phyloP scores from a whole-genome alignment of 2,113 vertebrate species.

The Tachysurus fulvidraco region DNA sequence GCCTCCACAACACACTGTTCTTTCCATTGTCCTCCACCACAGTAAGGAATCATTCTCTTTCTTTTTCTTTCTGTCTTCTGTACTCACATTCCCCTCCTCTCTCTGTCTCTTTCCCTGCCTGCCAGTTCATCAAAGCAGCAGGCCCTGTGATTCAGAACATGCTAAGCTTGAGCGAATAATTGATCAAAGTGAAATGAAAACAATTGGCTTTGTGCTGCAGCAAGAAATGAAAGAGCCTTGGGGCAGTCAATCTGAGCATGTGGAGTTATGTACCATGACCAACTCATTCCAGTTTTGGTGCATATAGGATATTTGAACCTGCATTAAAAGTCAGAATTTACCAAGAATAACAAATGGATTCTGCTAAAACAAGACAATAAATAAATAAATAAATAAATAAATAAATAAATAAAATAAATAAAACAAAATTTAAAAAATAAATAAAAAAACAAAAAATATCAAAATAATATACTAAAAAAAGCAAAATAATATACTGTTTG shows the following conservation, averaged over 20 bases:
- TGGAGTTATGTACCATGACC: constrained; percentile 40
- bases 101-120: neutral
- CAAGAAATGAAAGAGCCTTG: constrained; percentile 60
- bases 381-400: neutral
- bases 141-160: constrained; percentile 53
- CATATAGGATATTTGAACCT: neutral
- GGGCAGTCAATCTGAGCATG: constrained; percentile 46
- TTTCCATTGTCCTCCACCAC: constrained; percentile 42
- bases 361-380: neutral
- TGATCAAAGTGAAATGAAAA: constrained; percentile 72
- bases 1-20: constrained; percentile 39
- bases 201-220: constrained; percentile 69
- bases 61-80: neutral
- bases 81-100: constrained; percentile 10
- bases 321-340: constrained; percentile 2
- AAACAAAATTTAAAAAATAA: neutral
- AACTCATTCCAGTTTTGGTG: neutral
- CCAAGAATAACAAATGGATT: neutral
- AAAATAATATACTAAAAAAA: no score
- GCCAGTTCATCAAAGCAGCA: constrained; percentile 57
- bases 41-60: constrained; percentile 17
- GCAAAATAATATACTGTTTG: neutral
- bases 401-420: neutral
- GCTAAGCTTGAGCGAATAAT: constrained; percentile 69
- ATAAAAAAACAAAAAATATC: neutral